phyloP scores from a whole-genome alignment of 2,888 invertebrate genomes.

The Notodonta dromedarius region DNA sequence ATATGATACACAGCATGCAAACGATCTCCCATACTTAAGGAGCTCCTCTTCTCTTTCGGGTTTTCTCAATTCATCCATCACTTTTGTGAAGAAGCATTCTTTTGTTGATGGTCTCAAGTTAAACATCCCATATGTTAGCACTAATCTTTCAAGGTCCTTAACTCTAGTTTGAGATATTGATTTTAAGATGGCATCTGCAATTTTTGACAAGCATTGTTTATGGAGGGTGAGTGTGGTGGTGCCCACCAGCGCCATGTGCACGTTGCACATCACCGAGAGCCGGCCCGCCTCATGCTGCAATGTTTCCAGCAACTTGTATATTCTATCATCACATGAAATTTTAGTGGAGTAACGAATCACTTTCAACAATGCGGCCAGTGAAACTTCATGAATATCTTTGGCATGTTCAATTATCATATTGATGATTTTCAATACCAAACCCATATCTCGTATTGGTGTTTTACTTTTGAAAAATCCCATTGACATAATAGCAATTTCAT shows the following conservation, averaged over 20 bases:
- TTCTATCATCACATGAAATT: constrained; percentile 66
- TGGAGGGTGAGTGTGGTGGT: constrained; percentile 74
- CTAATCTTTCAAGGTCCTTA: constrained; percentile 90
- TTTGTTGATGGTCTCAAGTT: constrained; percentile 81
- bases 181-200: constrained; percentile 79
- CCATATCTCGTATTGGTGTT: constrained; percentile 83
- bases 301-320: constrained; percentile 80
- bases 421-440: constrained; percentile 79
- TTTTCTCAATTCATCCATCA: constrained; percentile 78
- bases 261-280: constrained; percentile 85
- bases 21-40: constrained; percentile 82
- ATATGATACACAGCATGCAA: constrained; percentile 85
- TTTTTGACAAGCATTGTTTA: constrained; percentile 60
- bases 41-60: constrained; percentile 83
- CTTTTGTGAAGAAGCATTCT: constrained; percentile 63
- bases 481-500: constrained; percentile 88
- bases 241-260: constrained; percentile 87
- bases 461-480: constrained; percentile 92
- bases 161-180: constrained; percentile 81
- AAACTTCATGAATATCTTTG: constrained; percentile 85
- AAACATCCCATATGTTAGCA: constrained; percentile 85
- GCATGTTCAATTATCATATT: constrained; percentile 76
- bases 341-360: constrained; percentile 84
- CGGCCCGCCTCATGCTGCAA: constrained; percentile 82
- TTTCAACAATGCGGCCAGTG: constrained; percentile 87